Base-by-base conservation (phyloP, 2,888 invertebrate species). In the Meloe dianella region DNA sequence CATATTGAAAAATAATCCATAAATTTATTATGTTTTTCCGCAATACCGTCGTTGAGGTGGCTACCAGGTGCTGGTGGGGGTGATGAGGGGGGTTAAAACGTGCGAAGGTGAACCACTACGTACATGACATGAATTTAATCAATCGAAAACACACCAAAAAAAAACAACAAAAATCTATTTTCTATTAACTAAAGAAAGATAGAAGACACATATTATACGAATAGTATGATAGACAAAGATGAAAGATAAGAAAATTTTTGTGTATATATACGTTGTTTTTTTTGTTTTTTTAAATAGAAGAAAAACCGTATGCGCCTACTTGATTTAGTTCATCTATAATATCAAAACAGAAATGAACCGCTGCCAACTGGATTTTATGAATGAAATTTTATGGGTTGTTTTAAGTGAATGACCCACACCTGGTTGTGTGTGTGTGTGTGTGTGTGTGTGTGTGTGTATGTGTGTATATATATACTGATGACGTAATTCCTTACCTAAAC, bases 351-450 rank as follows among this genome's bases (percentile, higher is more conserved):
- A 47, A 22, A n/a, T n/a, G 5, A 54, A 27, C 14, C 14, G 27
- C 14, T 27, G 54, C 54, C 54, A 54, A 54, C 54, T 54, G 54
- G 54, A 54, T 54, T 51, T 54, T 54, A 54, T 54, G 54, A 54
- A 54, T 54, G 54, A 54, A 54, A 54, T 54, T 54, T 54, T 54
- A 12, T 27, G 20, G 20, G 47, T 35, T 7, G 24, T 24, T 24
- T 14, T 27, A n/a, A 4, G 54, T 27, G 54, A 54, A 54, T 54
- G 54, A 54, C 54, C 54, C 54, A 54, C 27, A 24, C 24, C 54
- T 54, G 54, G n/a, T n/a, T n/a, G n/a, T n/a, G n/a, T n/a, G n/a
- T n/a, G n/a, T n/a, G n/a, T n/a, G n/a, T n/a, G n/a, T n/a, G n/a
- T n/a, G n/a, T n/a, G n/a, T n/a, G n/a, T n/a, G n/a, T n/a, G n/a